A percentile compares a stretch with the other conserved stretches of the same genome.
phyloP scores from a whole-genome alignment of 2,888 invertebrate species.

The Criorhina ranunculi region DNA sequence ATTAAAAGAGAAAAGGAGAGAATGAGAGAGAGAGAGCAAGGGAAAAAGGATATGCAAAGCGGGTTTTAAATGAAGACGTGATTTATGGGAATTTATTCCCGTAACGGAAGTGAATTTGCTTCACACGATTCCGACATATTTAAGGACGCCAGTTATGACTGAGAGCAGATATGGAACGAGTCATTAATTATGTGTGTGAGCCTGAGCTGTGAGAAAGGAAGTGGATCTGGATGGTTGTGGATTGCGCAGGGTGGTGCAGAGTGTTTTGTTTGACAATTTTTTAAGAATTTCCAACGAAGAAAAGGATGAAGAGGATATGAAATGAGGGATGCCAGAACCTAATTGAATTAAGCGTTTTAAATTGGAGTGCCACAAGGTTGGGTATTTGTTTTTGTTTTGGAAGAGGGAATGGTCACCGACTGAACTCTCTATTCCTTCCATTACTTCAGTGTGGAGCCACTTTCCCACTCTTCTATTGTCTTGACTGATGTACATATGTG shows the following conservation, averaged over 20 bases:
- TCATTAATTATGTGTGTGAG: constrained; percentile 68
- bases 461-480: too few relatives aligned
- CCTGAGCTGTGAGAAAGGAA: constrained; percentile 68
- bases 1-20: constrained; percentile 61
- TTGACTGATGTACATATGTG: too few relatives aligned
- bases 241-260: neutral
- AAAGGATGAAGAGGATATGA: too few relatives aligned
- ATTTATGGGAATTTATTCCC: constrained; percentile 73
- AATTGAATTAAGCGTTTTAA: too few relatives aligned
- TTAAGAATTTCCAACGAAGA: neutral
- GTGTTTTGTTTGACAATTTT: constrained; percentile 27
- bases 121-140: constrained; percentile 69
- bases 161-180: constrained; percentile 52
- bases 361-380: too few relatives aligned
- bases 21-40: neutral
- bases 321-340: too few relatives aligned
- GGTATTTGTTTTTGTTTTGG: too few relatives aligned
- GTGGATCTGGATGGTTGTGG: constrained; percentile 25
- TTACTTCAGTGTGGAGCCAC: too few relatives aligned
- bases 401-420: too few relatives aligned
- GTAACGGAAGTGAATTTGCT: constrained; percentile 76
- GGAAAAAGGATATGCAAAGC: constrained; percentile 12
- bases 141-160: constrained; percentile 51
- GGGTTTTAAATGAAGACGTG: constrained; percentile 48
- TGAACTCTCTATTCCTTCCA: too few relatives aligned